Evolutionary conservation across 2,888 invertebrate genomes (phyloP).

Genomic region (Ochropleura leucogaster): DNA sequence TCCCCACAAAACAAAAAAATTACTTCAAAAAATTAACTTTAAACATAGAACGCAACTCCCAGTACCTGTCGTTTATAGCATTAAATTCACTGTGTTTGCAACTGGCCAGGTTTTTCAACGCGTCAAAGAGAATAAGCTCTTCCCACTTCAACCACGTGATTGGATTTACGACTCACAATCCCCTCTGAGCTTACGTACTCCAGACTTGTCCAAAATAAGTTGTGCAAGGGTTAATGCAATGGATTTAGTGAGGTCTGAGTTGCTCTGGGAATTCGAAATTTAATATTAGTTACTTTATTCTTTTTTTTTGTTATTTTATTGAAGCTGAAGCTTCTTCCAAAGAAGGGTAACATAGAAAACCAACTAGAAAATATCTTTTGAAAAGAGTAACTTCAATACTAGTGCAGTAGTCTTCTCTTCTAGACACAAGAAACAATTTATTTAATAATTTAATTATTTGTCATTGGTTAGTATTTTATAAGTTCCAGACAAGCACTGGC

Average conservation of each 20-base stretch:
- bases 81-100: conserved; percentile 17
- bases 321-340: too few relatives aligned
- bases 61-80: not conserved
- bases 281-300: not conserved
- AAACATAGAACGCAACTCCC: too few relatives aligned
- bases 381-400: too few relatives aligned
- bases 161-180: conserved; percentile 47
- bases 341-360: too few relatives aligned
- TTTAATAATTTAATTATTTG: not conserved
- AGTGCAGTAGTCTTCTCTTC: too few relatives aligned
- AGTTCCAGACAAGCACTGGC: conserved; percentile 17
- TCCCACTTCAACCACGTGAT: conserved; percentile 42
- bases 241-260: conserved; percentile 27
- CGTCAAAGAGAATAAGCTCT: conserved; percentile 45
- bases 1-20: too few relatives aligned
- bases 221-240: conserved; percentile 35
- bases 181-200: conserved; percentile 31
- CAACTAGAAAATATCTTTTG: too few relatives aligned
- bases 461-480: not conserved
- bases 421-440: too few relatives aligned
- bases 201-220: conserved; percentile 44
- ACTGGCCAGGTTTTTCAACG: conserved; percentile 27
- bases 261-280: conserved; percentile 19
- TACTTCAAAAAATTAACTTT: too few relatives aligned
- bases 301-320: too few relatives aligned